Evolutionary conservation across 2,888 invertebrate genomes (phyloP), one percentile per base, ranked within the genome.

Genomic region (Shargacucullia verbasci): DNA sequence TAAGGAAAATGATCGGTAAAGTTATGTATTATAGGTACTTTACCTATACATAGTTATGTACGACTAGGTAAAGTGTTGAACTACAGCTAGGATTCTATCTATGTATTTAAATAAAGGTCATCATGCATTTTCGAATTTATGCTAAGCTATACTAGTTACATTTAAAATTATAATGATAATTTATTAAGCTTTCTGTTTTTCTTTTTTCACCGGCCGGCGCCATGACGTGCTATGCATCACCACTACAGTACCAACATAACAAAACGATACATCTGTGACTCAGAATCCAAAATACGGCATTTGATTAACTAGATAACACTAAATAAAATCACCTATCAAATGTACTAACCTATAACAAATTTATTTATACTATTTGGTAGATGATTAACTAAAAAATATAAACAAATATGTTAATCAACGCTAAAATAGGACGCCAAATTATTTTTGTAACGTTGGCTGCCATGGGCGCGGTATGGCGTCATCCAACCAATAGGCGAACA

Each of bases 401-500:
- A 39, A 52, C 47, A 52, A 55, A 47, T 45, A 29, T 11, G 12
- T 0, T 37, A 56, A 55, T 52, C 38, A 55, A 49, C 58, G 40
- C 27, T 41, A 68, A 67, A 73, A 47, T 63, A 62, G 63, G 81
- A 81, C 78, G 78, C 76, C 53, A 57, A n/a, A 59, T 63, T 66
- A 31, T 31, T 67, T 61, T 65, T 57, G 54, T 63, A 45, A 77
- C 34, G 87, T 90, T 92, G 92, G 87, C 77, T 66, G 64, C 61
- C 56, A 44, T 86, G 88, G 52, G 47, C 41, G 61, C 65, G 52
- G 41, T 56, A 82, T 80, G 82, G 81, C 77, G 75, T 59, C 68
- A 44, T 45, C 53, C 79, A 47, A 78, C 91, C 91, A 91, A 91
- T 91, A 82, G 78, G 81, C 76, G 65, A 58, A 56, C 60, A 54